Percentiles rank a stretch among this genome's conserved stretches.
phyloP scores from a whole-genome alignment of 1,140 invertebrate species.

The Dendroctonus ponderosae region DNA sequence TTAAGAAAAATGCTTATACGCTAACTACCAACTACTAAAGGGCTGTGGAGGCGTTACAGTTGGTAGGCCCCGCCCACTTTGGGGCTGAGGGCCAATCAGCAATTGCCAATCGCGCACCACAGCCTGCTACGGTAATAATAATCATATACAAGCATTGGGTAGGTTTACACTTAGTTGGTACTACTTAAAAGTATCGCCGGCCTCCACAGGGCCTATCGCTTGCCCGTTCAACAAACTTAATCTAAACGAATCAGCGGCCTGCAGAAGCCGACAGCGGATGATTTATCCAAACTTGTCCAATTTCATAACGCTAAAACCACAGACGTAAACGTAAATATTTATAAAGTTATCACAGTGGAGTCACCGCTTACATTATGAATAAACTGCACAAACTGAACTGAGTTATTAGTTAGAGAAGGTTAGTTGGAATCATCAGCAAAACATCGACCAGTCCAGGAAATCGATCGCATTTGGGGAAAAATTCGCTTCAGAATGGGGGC shows the following conservation, averaged over 20 bases:
- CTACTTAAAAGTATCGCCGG: background rate
- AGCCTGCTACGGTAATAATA: conserved; percentile 7
- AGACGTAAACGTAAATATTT: conserved; percentile 28
- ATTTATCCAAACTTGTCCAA: conserved; percentile 30
- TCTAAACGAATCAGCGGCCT: background rate
- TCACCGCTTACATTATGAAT: conserved; percentile 29
- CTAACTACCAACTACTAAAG: conserved; percentile 47
- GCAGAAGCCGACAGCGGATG: conserved; percentile 9
- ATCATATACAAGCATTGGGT: conserved; percentile 20
- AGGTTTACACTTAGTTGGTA: conserved; percentile 11
- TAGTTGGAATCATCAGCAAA: no score
- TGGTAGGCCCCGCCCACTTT: no score
- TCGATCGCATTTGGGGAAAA: no score
- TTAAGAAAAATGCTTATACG: conserved; percentile 49
- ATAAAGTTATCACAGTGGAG: conserved; percentile 32
- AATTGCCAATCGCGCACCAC: background rate
- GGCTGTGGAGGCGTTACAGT: background rate
- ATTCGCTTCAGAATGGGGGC: no score
- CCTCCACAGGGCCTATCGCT: background rate
- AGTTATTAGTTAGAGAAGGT: no score
- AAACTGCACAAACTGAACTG: background rate
- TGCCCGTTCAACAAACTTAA: background rate
- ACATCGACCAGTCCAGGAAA: no score
- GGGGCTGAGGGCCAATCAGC: no score
- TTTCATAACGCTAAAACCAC: conserved; percentile 30